Conservation (phyloP, 2,797 vertebrate genomes). For the Microctenopoma lineatum region DNA sequence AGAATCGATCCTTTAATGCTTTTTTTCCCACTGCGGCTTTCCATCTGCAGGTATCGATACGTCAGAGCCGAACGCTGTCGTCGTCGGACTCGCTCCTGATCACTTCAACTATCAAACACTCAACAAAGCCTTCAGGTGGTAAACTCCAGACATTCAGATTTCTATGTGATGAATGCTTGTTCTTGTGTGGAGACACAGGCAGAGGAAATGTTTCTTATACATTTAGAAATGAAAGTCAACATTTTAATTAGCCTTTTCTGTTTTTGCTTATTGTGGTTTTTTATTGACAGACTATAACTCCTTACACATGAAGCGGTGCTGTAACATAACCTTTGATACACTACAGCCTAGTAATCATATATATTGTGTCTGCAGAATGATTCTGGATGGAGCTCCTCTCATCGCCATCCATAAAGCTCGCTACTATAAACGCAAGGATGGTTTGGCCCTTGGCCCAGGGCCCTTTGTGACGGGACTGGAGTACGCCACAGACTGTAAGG, state of each 20-base stretch:
- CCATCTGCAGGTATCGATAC: conserved; percentile 86
- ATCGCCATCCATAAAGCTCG: conserved; percentile 96
- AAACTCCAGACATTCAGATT: background rate
- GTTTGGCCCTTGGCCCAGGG: conserved; percentile 93
- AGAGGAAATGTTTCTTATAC: background rate
- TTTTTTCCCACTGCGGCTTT: background rate
- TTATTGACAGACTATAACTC: background rate
- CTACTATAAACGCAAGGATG: conserved; percentile 93
- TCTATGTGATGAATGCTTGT: background rate
- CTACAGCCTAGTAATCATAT: conserved; percentile 1
- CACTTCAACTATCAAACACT: conserved; percentile 93
- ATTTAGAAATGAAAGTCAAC: background rate
- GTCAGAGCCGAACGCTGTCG: conserved; percentile 91
- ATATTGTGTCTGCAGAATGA: conserved; percentile 77
- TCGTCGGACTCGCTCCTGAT: conserved; percentile 92
- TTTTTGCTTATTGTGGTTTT: background rate
- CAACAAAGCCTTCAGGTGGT: conserved; percentile 92
- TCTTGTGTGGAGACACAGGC: background rate
- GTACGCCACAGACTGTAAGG: conserved; percentile 88
- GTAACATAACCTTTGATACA: background rate
- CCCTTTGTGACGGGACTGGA: conserved; percentile 92
- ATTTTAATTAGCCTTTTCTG: background rate
- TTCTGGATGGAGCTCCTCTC: conserved; percentile 91
- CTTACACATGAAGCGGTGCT: background rate
- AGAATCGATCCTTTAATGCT: background rate